Evolutionary conservation across 92 coral and sea anemone species (phyloP), one percentile per base, ranked within the genome.

Genomic region (Porites lobata): DNA sequence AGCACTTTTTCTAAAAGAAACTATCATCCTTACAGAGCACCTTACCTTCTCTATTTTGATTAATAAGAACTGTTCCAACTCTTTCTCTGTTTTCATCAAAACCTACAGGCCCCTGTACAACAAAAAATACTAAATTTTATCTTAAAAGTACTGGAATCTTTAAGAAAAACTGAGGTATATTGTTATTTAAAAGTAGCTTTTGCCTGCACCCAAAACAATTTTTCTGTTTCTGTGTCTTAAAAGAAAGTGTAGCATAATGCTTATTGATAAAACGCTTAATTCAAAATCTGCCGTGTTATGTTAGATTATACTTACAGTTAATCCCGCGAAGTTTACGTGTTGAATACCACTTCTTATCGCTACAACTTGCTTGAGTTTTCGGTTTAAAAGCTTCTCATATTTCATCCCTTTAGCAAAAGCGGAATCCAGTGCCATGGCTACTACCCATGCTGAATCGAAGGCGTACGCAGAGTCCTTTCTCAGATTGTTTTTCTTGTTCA

Each of bases 401-500:
- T 13, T 78, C 69, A 66, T 18, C 20, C 77, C 83, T 11, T 85
- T 70, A 24, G 81, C 79, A 6, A 88, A 69, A 3, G 95, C 76
- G 65, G 73, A 80, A 75, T 90, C 79, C 51, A 95, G 91, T 8
- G 93, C 82, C 38, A 94, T 59, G 6, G 98, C 99, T 1, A 92
- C 90, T 11, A 92, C 90, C 96, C 98, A 97, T 72, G 96, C 94
- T 6, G 94, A 75, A 79, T 97, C 99, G 64, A 97, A 97, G 19
- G 94, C 96, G 81, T 90, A 97, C 6, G 98, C 90, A 15, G 95
- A 65, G 10, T 53, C 73, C 11, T 85, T 83, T 72, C 88, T 75
- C 20, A 76, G 51, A 4, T 47, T 72, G 26, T 76, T 74, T n/a
- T 24, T 12, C 19, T 17, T n/a, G 32, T 88, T 93, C 32, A 86